Conservation (phyloP, 2,113 vertebrate genomes). For the Cryptomyrus ogoouensis region DNA sequence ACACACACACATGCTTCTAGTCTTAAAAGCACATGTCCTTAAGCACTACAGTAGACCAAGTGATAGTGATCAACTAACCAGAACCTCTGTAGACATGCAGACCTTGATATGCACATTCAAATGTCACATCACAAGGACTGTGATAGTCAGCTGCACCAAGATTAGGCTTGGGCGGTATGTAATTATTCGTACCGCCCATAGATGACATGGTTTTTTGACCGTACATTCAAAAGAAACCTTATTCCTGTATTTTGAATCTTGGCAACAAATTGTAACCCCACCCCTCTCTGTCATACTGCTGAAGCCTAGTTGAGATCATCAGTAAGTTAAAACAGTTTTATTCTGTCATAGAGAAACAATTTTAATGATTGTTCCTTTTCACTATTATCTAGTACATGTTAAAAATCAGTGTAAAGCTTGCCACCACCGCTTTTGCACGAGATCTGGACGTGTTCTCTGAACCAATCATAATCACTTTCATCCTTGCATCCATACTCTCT, state of each 20-base stretch:
- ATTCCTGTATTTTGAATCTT: not conserved
- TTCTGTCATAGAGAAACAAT: not conserved
- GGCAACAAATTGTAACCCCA: not conserved
- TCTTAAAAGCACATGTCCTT: not conserved
- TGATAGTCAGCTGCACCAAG: not conserved
- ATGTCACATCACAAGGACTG: no score
- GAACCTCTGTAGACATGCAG: not conserved
- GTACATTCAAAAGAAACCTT: not conserved
- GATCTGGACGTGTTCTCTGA: not conserved
- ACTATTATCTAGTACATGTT: not conserved
- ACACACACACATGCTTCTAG: not conserved
- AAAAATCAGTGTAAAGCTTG: not conserved
- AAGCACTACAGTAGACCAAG: not conserved
- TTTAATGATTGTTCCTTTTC: not conserved
- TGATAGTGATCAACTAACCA: not conserved
- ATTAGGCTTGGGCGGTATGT: not conserved
- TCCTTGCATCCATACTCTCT: not conserved
- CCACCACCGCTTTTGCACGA: not conserved
- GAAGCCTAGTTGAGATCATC: not conserved
- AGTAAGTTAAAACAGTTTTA: not conserved
- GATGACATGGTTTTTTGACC: not conserved
- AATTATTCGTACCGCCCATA: not conserved
- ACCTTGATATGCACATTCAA: not conserved
- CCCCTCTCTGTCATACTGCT: not conserved
- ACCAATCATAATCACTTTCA: not conserved